Base-by-base conservation (phyloP, 2,888 invertebrate species). In the Microctonus brassicae region DNA sequence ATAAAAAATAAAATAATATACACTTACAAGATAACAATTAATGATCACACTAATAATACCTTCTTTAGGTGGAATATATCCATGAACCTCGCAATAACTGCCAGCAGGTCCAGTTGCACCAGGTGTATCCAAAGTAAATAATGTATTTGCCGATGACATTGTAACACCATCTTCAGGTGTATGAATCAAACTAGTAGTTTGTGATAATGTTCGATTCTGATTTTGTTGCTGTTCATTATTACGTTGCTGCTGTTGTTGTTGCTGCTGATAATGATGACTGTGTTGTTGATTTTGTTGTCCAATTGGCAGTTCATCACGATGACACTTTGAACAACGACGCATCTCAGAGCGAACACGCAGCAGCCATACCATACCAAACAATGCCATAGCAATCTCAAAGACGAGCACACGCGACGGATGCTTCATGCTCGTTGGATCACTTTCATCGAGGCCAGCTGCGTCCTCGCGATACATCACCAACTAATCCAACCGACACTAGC, bases 311-410 rank as follows among this genome's bases (percentile, higher is more conserved):
- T 84, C 88, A 84, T 90, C 91, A 79, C 90, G 90, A 80, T 91
- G 90, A 88, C 93, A 93, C 84, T 92, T 93, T 70, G 93, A 91
- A 89, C 93, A 93, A 78, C 93, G 91, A 87, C 93, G 93, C 88
- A 94, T 92, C 86, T 94, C 94, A 81, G 93, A 92, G 88, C 94
- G 93, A 88, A 94, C 93, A 84, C 94, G 93, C 88, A 94, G 88
- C 88, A 94, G 90, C 94, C 94, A 94, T 89, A 94, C 94, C 92
- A 94, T 93, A 89, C 94, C 94, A 90, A 94, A 94, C 84, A 94
- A 92, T 91, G 94, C 94, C 94, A 94, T 94, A 90, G 91, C 92
- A 89, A 89, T 89, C 79, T 85, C 86, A 77, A 81, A 80, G 76
- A 82, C 78, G 79, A 81, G 79, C 80, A 79, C 62, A 70, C 72